phyloP scores from a whole-genome alignment of 2,797 vertebrate genomes.

The Delichon dasypus region DNA sequence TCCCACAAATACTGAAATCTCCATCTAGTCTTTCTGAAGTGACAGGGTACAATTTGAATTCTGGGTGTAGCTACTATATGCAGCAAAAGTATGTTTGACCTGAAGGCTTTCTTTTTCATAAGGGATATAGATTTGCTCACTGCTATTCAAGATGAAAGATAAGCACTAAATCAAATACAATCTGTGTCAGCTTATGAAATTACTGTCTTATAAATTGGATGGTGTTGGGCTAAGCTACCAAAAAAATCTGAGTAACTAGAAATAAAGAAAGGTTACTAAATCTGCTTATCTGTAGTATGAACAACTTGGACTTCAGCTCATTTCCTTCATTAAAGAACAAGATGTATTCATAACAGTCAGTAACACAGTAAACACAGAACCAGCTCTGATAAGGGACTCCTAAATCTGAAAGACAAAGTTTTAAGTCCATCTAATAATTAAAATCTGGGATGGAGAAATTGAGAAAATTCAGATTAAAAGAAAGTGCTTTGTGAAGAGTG shows the following conservation, averaged over 20 bases:
- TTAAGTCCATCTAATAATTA: neutral
- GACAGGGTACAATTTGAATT: neutral
- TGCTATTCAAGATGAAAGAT: neutral
- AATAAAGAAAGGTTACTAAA: neutral
- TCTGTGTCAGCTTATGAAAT: neutral
- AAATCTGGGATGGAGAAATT: neutral
- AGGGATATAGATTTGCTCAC: neutral
- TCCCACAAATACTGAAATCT: neutral
- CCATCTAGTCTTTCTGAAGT: neutral
- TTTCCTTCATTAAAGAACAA: neutral
- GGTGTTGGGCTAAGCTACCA: neutral
- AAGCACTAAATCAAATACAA: neutral
- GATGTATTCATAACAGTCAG: neutral
- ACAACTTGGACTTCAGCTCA: neutral
- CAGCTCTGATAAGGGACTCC: neutral
- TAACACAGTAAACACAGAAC: neutral
- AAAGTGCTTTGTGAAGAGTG: neutral
- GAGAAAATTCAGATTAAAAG: neutral
- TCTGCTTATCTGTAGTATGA: neutral
- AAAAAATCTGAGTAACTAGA: neutral
- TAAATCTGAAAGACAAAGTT: neutral
- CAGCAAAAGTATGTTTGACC: neutral
- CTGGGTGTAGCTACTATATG: neutral
- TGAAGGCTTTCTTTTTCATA: slow-evolving; percentile 2
- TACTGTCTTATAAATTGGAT: neutral